Base-by-base conservation (phyloP, 2,888 invertebrate species). In the Netelia inedita region DNA sequence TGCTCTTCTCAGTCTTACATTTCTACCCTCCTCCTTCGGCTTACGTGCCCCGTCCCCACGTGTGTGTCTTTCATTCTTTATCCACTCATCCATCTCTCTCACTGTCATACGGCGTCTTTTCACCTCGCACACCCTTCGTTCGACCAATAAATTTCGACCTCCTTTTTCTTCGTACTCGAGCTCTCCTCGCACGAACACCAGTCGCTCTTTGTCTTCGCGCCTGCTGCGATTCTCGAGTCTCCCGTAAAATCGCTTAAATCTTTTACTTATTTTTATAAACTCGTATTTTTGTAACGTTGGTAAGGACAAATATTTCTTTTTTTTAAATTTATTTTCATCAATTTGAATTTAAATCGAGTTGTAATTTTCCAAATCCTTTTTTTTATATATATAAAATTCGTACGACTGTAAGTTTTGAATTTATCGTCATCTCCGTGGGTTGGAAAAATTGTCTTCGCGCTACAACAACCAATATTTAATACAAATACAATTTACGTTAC, bases 81-180 rank as follows among this genome's bases (percentile, higher is more conserved):
- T 79, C 61, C 50, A 79, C 79, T 21, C 71, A 73, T 83, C 69
- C 80, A 76, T 23, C 73, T 35, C 55, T 57, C 66, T 69, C 57
- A 79, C 80, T 55, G 28, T 43, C 21, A 59, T 65, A 65, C 23
- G 46, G 69, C 53, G 61, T 57, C 5, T 79, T 79, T 73, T 66
- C 68, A 76, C 73, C 78, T 76, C 9, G 63, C 69, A 21, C 55
- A 72, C 57, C 71, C 61, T 43, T 41, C 72, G 59, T 80, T 75
- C 53, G 28, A 59, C 75, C 85, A 71, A 86, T 84, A 84, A 84
- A 84, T 84, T 86, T 71, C 55, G 68, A 82, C 79, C 74, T 75
- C 65, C 69, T 73, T 80, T 66, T 53, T 71, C 74, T 23, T 11
- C 68, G 57, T 74, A 55, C 50, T n/a, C 19, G 11, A 41, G 16